A percentile compares a stretch with the other conserved stretches of the same genome.
Evolutionary conservation across 1,140 invertebrate genomes (phyloP).

Genomic region (Pollicipes pollicipes): DNA sequence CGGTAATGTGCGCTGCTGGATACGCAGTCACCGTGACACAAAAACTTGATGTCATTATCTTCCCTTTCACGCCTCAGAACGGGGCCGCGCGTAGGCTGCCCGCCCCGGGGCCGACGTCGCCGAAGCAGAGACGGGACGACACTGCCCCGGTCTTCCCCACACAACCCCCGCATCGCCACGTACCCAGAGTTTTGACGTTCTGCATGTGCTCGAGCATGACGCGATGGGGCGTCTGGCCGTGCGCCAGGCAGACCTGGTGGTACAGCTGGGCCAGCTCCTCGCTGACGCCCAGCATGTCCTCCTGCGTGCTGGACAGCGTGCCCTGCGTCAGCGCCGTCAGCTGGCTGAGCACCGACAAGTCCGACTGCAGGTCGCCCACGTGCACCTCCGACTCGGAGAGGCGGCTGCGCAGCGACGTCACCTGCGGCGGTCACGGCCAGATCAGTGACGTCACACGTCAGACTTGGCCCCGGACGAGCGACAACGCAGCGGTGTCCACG

Average conservation of each 20-base stretch:
- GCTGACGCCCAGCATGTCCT: slow-evolving; percentile 44
- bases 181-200: slow-evolving; percentile 24
- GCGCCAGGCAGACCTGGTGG: slow-evolving; percentile 84
- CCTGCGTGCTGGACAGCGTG: slow-evolving; percentile 43
- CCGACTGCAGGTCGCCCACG: not conserved
- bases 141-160: slow-evolving; percentile 28
- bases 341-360: not conserved
- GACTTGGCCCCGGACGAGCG: too few species aligned
- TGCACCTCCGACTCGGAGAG: not conserved
- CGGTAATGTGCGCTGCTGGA: too few species aligned
- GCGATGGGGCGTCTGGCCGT: slow-evolving; percentile 58
- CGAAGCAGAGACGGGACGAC: too few species aligned
- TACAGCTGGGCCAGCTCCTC: slow-evolving; percentile 85
- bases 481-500: too few species aligned
- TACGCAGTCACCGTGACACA: too few species aligned
- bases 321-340: slow-evolving; percentile 20
- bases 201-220: slow-evolving; percentile 71
- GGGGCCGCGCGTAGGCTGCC: too few species aligned
- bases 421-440: too few species aligned
- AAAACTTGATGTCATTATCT: too few species aligned
- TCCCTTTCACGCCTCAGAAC: too few species aligned
- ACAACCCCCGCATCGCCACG: slow-evolving; percentile 17
- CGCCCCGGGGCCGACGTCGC: too few species aligned
- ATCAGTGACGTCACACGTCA: too few species aligned
- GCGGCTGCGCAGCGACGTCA: not conserved